A percentile compares a stretch with the other conserved stretches of the same genome.
Conservation (phyloP, 2,888 invertebrate species). For the Panzeria rudis region DNA sequence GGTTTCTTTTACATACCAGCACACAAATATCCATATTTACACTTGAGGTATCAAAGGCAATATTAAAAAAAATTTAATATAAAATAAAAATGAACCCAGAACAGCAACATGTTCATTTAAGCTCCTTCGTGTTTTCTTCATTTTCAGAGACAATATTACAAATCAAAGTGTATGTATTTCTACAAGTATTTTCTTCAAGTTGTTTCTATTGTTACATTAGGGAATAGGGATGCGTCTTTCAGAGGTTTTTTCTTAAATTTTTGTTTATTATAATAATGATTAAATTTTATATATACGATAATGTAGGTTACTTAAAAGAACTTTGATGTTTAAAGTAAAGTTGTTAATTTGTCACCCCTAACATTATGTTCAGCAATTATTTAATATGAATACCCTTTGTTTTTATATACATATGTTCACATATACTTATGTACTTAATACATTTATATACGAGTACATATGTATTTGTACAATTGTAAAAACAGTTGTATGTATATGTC, state of each 20-base stretch:
- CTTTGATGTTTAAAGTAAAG: too few relatives aligned
- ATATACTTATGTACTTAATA: not conserved
- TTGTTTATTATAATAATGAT: too few relatives aligned
- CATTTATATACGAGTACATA: not conserved
- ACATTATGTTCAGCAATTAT: not conserved
- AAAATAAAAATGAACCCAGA: not conserved
- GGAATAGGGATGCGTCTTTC: not conserved
- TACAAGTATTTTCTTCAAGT: conserved; percentile 46
- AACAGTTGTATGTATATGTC: not conserved
- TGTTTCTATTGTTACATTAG: conserved; percentile 27
- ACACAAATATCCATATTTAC: conserved; percentile 29
- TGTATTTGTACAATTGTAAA: not conserved
- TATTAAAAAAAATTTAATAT: not conserved
- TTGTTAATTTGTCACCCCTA: not conserved
- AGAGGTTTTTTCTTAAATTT: not conserved
- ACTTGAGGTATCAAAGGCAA: conserved; percentile 57
- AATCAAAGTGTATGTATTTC: conserved; percentile 9
- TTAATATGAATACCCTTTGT: not conserved
- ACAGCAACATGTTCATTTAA: conserved; percentile 6
- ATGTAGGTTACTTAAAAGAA: too few relatives aligned
- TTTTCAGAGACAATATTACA: conserved; percentile 34
- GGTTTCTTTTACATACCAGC: conserved; percentile 6
- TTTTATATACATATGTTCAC: not conserved
- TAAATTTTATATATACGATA: too few relatives aligned
- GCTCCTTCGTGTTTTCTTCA: not conserved